Evolutionary conservation across 2,113 vertebrate genomes (phyloP).

Genomic region (Arenaria interpres): DNA sequence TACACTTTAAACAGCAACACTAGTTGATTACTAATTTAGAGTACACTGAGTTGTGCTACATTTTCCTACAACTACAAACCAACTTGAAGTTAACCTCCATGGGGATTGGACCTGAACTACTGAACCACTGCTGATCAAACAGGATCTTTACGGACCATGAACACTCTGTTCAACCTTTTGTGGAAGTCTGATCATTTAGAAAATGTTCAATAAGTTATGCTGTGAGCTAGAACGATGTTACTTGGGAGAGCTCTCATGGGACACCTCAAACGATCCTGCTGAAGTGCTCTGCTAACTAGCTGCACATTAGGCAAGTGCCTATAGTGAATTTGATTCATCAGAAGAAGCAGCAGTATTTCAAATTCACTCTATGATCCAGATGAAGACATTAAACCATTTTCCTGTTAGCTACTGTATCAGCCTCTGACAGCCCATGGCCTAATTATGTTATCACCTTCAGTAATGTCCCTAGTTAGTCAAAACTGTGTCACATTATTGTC

Average conservation of each 20-base stretch:
- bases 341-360: not conserved
- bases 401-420: not conserved
- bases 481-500: not conserved
- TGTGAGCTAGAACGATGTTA: not conserved
- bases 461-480: not conserved
- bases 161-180: not conserved
- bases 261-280: not conserved
- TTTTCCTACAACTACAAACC: not conserved
- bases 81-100: not conserved
- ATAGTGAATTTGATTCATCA: not conserved
- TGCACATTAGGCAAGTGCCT: not conserved
- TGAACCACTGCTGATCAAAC: not conserved
- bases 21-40: not conserved
- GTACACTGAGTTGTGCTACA: not conserved
- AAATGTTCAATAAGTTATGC: not conserved
- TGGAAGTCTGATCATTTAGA: not conserved
- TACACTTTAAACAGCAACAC: not conserved
- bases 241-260: not conserved
- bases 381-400: not conserved
- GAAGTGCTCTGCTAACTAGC: not conserved
- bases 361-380: not conserved
- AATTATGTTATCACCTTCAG: slow-evolving; percentile 10
- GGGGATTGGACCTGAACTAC: not conserved
- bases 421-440: not conserved
- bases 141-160: not conserved